Percentiles rank a stretch among this genome's conserved stretches.
phyloP scores from a whole-genome alignment of 2,888 invertebrate species.

The Andrena minutula region DNA sequence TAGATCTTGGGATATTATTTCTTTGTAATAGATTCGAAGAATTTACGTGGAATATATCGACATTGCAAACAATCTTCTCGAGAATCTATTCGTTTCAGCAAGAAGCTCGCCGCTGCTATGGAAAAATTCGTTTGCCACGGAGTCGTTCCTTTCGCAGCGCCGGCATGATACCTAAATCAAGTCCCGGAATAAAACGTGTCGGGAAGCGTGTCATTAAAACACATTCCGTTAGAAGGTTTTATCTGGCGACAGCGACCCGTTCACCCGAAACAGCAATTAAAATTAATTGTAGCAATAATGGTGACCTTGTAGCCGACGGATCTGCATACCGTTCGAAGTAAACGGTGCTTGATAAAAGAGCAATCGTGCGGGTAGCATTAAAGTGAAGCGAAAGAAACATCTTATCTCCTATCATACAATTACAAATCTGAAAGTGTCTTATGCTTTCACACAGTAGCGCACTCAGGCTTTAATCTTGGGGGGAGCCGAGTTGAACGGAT shows the following conservation, averaged over 20 bases:
- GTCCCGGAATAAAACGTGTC: background rate
- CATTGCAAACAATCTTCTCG: background rate
- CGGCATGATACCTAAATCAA: constrained; percentile 7
- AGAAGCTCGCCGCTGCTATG: background rate
- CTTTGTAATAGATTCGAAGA: background rate
- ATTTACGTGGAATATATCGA: background rate
- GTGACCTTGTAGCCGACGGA: constrained; percentile 36
- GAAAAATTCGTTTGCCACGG: background rate
- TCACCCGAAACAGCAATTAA: constrained; percentile 49
- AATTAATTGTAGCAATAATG: constrained; percentile 51
- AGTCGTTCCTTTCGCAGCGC: background rate
- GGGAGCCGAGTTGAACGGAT: too few relatives aligned
- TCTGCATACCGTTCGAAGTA: constrained; percentile 46
- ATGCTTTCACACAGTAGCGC: too few relatives aligned
- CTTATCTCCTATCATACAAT: background rate
- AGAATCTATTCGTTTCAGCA: background rate
- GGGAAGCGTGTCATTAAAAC: constrained; percentile 18
- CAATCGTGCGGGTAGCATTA: constrained; percentile 15
- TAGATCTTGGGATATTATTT: background rate
- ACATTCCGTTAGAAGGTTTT: constrained; percentile 21
- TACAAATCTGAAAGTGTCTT: too few relatives aligned
- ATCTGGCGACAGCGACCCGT: constrained; percentile 18
- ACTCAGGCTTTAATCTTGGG: too few relatives aligned
- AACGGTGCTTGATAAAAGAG: constrained; percentile 26
- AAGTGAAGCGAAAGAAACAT: background rate